Evolutionary conservation across 1,140 invertebrate species (phyloP), one percentile per base, ranked within the genome.

Genomic region (Capitella teleta): DNA sequence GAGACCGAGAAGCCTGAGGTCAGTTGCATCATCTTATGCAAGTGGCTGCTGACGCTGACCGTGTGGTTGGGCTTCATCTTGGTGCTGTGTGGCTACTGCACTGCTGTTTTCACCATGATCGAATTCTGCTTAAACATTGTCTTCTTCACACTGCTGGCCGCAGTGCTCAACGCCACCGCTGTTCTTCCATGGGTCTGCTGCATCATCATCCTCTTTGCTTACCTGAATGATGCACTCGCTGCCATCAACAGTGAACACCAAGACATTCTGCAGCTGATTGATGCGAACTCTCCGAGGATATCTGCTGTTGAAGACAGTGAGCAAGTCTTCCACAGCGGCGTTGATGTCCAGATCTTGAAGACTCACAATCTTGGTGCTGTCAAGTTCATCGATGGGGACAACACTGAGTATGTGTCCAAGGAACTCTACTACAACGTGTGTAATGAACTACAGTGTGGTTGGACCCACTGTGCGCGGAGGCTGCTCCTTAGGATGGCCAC

Each of bases 351-450:
- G 36, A 47, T 53, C 34, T 30, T 53, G 21, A 48, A 43, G 28
- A 43, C 34, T 12, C 52, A 53, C 46, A 53, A 49, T 24, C 52
- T 53, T 16, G 52, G 52, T 10, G 46, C 52, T n/a, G 52, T 53
- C 26, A 53, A 53, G 38, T 53, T 53, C 30, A 53, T 53, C 37
- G 52, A 53, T 30, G 47, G 52, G 18, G 52, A 53, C 45, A 47
- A 47, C 38, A 49, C 52, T 19, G 52, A 53, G 45, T 53, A 53
- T 34, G 52, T 53, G n/a, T 49, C 46, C 3, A 53, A 53, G 21
- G 52, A 53, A 32, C 45, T 53, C 10, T 53, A 53, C 38, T 53
- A 53, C 41, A 47, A 41, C 23, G 52, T 53, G n/a, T 53, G 52
- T 32, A 23, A 23, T 28, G 52, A 53, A 25, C 47, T 53, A 1